These are phyloP conservation scores for Hyalella azteca DNA, from an alignment of 2,888 invertebrate genomes.

Conservation along the genomic window DNA sequence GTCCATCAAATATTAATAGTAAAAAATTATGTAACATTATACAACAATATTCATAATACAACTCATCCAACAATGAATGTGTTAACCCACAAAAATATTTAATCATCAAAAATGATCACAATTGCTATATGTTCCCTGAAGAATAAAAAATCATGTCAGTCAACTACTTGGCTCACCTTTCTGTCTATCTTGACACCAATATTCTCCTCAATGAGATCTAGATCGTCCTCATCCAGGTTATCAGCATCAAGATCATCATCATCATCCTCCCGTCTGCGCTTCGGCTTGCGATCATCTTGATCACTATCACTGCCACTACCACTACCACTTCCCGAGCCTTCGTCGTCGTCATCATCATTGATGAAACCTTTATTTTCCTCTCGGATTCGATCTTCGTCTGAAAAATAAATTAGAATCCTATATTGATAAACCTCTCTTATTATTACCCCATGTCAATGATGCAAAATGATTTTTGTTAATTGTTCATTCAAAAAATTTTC, in stretches of 20 bases:
- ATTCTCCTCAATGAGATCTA: constrained; percentile 97
- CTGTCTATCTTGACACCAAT: constrained; percentile 90
- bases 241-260: constrained; percentile 89
- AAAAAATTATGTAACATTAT: too few relatives aligned
- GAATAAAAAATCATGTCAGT: background rate
- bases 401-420: too few relatives aligned
- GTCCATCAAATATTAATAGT: too few relatives aligned
- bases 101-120: background rate
- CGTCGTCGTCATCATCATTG: constrained; percentile 66
- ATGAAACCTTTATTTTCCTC: constrained; percentile 94
- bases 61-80: background rate
- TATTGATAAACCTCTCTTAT: too few relatives aligned
- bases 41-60: background rate
- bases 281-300: constrained; percentile 42
- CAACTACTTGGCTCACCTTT: constrained; percentile 54
- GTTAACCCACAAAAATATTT: background rate
- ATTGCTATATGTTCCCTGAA: background rate
- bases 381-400: constrained; percentile 73
- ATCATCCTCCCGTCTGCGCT: constrained; percentile 47
- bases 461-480: too few relatives aligned
- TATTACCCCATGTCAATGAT: too few relatives aligned
- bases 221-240: constrained; percentile 95
- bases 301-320: constrained; percentile 64
- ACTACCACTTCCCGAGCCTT: constrained; percentile 72
- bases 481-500: too few relatives aligned